Conservation (phyloP, 2,888 invertebrate species). For the Thalpophila matura region DNA sequence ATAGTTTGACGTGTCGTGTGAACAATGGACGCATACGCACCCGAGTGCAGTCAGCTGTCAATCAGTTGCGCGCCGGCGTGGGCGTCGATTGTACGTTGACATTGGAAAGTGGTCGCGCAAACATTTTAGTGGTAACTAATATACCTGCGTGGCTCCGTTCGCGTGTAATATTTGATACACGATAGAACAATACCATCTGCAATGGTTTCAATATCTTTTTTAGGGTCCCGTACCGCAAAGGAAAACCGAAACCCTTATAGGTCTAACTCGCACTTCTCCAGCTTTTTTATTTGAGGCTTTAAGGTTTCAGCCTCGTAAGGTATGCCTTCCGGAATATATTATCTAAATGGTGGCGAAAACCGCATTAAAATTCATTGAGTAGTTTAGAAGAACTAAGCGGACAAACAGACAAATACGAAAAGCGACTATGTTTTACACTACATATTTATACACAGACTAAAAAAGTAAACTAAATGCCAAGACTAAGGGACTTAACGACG, state of each 20-base stretch:
- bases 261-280: too few relatives aligned
- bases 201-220: not conserved
- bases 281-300: too few relatives aligned
- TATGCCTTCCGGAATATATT: too few relatives aligned
- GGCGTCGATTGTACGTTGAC: conserved; percentile 80
- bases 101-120: conserved; percentile 81
- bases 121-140: conserved; percentile 68
- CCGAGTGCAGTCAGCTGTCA: conserved; percentile 76
- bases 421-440: too few relatives aligned
- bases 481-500: conserved; percentile 18
- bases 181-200: not conserved
- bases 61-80: conserved; percentile 76
- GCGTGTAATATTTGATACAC: not conserved
- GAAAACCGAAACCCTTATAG: too few relatives aligned
- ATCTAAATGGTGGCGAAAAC: too few relatives aligned
- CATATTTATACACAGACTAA: not conserved
- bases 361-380: too few relatives aligned
- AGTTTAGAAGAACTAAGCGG: too few relatives aligned
- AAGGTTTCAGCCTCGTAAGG: too few relatives aligned
- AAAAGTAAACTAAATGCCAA: not conserved
- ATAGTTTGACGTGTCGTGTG: conserved; percentile 45
- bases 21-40: conserved; percentile 70
- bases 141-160: not conserved
- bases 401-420: too few relatives aligned
- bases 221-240: too few relatives aligned